These are phyloP conservation scores for Orientallactaga sibirica DNA, from an alignment of 2,797 vertebrate genomes.

Conservation along the genomic window DNA sequence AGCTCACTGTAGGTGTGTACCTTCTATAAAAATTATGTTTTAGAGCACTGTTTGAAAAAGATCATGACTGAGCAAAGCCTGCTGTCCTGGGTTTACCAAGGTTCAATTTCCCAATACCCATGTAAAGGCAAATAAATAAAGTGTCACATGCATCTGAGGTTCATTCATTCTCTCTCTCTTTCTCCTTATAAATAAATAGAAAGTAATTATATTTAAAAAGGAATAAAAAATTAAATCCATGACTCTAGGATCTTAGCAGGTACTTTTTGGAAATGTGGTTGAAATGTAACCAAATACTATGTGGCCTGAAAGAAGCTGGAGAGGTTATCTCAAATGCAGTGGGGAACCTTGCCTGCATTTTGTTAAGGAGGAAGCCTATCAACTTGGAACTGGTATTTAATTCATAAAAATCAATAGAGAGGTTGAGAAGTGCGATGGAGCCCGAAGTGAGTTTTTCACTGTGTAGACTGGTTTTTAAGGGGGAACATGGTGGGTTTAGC, in stretches of 20 bases:
- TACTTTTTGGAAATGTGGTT: not conserved
- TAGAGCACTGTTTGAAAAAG: not conserved
- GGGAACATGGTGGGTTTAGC: not conserved
- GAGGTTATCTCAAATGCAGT: not conserved
- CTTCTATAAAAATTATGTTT: not conserved
- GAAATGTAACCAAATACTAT: not conserved
- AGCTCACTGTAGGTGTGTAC: rapidly evolving
- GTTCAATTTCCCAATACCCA: no score
- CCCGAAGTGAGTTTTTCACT: not conserved
- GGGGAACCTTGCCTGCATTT: not conserved
- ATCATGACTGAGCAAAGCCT: no score
- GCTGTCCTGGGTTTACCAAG: no score
- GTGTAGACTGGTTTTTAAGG: not conserved
- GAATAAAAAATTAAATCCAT: not conserved
- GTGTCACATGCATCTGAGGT: no score
- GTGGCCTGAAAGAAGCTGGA: not conserved
- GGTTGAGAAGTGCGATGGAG: not conserved
- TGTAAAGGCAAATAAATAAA: no score
- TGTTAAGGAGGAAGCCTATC: not conserved
- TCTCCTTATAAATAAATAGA: no score
- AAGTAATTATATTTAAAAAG: no score
- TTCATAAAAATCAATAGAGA: not conserved
- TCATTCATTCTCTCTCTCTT: no score
- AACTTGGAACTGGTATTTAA: not conserved
- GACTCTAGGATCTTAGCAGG: not conserved